Base-by-base conservation (phyloP, 2,888 invertebrate genomes). In the Lampropteryx suffumata region DNA sequence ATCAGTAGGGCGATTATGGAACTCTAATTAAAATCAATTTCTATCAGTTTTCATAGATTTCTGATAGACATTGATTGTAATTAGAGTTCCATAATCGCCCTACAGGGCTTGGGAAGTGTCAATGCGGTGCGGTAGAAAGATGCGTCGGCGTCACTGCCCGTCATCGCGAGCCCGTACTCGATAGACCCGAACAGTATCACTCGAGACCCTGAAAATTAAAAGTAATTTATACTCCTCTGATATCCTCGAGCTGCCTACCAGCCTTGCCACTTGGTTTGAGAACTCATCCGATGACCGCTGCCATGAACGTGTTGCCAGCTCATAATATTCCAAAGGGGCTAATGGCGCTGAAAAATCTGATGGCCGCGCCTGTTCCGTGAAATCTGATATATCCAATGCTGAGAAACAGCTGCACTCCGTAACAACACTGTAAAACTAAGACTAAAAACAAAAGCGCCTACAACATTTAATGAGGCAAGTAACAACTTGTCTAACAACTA, bases 71-170 rank as follows among this genome's bases (percentile, higher is more conserved):
- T n/a, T n/a, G n/a, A n/a, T n/a, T n/a, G n/a, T n/a, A n/a, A n/a
- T n/a, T n/a, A n/a, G n/a, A n/a, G n/a, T n/a, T n/a, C n/a, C n/a
- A n/a, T n/a, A n/a, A n/a, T n/a, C n/a, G n/a, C n/a, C n/a, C n/a
- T n/a, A n/a, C n/a, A n/a, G 37, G 8, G 42, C 10, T 1, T 33
- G 11, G 2, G 45, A 28, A 12, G 28, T n/a, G 35, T 21, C 14
- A 1, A 44, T 13, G 32, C 44, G 35, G 10, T 39, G 29, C 1
- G 62, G 59, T 12, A 68, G 9, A 2, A 29, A n/a, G 3, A 56
- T 35, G 29, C 61, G 51, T 72, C 71, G 0, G 54, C 41, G 47
- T 71, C 71, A 35, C 71, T 72, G 14, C 39, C 17, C 21, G 46
- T 44, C 4, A 50, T 14, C 2, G 55, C 61, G 8, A 71, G 44